phyloP scores from a whole-genome alignment of 2,113 vertebrate genomes.

The Myodes glareolus region DNA sequence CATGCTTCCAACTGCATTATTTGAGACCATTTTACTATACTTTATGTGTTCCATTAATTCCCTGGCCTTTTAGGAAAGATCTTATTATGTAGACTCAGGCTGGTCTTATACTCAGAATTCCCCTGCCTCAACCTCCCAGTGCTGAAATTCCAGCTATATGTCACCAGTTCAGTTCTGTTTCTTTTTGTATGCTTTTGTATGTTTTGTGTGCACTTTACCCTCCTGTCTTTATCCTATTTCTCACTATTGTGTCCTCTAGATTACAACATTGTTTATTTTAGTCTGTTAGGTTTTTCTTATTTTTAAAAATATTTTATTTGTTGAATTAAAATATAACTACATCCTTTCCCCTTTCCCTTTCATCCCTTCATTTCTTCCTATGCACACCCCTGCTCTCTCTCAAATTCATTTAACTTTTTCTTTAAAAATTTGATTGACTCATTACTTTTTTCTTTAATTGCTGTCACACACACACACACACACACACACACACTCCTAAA shows the following conservation, averaged over 20 bases:
- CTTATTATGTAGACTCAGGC: neutral
- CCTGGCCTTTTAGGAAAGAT: neutral
- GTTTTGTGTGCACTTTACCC: neutral
- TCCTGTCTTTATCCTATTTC: neutral
- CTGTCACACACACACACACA: too few species aligned
- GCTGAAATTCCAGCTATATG: neutral
- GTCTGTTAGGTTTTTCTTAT: neutral
- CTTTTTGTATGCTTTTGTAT: neutral
- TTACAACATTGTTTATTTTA: too few species aligned
- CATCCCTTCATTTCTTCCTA: neutral
- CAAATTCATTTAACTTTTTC: neutral
- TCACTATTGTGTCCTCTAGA: too few species aligned
- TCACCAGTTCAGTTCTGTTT: neutral
- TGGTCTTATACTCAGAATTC: too few species aligned
- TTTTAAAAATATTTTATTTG: neutral
- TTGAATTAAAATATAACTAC: neutral
- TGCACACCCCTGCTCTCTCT: neutral
- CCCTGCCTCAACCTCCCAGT: neutral
- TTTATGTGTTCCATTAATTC: neutral
- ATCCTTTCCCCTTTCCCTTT: too few species aligned
- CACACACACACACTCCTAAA: neutral
- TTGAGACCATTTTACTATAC: neutral
- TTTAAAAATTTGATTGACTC: neutral
- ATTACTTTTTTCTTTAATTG: neutral
- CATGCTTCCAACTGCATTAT: constrained; percentile 1